Base-by-base conservation (phyloP, 1,140 invertebrate species). In the Psilanteris sp. region DNA sequence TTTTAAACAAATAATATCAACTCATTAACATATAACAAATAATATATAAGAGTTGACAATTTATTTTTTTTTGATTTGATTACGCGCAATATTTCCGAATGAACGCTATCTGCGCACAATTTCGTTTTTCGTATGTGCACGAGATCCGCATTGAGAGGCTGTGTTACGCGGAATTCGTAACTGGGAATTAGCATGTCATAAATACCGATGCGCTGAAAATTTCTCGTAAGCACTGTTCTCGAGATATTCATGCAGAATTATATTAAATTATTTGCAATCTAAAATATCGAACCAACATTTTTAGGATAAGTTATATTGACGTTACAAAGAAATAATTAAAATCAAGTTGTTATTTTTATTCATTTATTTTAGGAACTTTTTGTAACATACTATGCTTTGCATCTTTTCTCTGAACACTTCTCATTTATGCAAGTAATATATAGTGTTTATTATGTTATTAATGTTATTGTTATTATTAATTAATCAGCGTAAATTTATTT, bases 151-250 rank as follows among this genome's bases (percentile, higher is more conserved):
- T 57, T 73, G n/a, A 64, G 59, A 34, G 57, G 44, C 34, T 76
- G 80, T 81, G 78, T 75, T 77, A 78, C 79, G 79, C 76, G 77
- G 85, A 87, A 87, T 87, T 85, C 82, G 79, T 87, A 87, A 87
- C 83, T 81, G 84, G 79, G 54, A 75, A 86, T 87, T 86, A 87
- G 82, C 85, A 87, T 87, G 79, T 87, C 84, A 87, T 87, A 87
- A 87, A 87, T 87, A 86, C 82, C 83, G 81, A 87, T 85, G 74
- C 37, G 27, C 37, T 48, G 52, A 24, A 71, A 77, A 72, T 66
- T 46, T 43, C 22, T 37, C 22, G 57, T 59, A 70, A 70, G 52
- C 50, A 32, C 32, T 29, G 44, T 61, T 70, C 36, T 26, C 37
- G 22, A 27, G n/a, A 32, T 34, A 70, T 27, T 20, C n/a, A 39